Conservation (phyloP, 2,888 invertebrate genomes). For the Choreutis nemorana region DNA sequence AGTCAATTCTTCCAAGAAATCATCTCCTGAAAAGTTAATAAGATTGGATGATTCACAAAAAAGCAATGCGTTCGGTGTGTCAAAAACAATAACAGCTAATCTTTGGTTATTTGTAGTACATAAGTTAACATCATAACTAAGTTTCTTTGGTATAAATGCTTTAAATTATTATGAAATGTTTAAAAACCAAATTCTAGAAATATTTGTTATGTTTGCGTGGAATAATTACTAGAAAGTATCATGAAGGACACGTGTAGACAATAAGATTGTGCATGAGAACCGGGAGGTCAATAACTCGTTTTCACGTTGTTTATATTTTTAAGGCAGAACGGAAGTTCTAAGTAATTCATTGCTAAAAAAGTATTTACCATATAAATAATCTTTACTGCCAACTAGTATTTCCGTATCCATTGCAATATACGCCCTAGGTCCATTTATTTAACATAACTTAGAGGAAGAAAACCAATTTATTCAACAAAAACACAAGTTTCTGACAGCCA, state of each 20-base stretch:
- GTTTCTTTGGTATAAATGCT: too few relatives aligned
- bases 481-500: too few relatives aligned
- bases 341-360: constrained; percentile 8
- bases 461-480: too few relatives aligned
- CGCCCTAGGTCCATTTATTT: neutral
- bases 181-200: constrained; percentile 4
- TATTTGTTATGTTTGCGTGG: too few relatives aligned
- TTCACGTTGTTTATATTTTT: constrained; percentile 27
- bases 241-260: constrained; percentile 29
- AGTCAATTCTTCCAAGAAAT: constrained; percentile 47
- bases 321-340: constrained; percentile 17
- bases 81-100: too few relatives aligned
- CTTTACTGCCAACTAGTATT: constrained; percentile 39
- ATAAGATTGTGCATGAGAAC: constrained; percentile 8
- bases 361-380: constrained; percentile 43
- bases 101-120: too few relatives aligned
- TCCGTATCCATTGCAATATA: constrained; percentile 51
- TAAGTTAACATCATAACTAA: too few relatives aligned
- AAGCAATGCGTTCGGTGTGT: too few relatives aligned
- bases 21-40: constrained; percentile 43
- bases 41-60: too few relatives aligned
- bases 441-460: too few relatives aligned
- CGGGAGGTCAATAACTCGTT: constrained; percentile 29
- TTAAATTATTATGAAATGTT: too few relatives aligned
- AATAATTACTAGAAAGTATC: constrained; percentile 29